A percentile compares a stretch with the other conserved stretches of the same genome.
These are phyloP conservation scores for Pyrocoelia pectoralis DNA, from an alignment of 2,888 invertebrate species.

Conservation along the genomic window DNA sequence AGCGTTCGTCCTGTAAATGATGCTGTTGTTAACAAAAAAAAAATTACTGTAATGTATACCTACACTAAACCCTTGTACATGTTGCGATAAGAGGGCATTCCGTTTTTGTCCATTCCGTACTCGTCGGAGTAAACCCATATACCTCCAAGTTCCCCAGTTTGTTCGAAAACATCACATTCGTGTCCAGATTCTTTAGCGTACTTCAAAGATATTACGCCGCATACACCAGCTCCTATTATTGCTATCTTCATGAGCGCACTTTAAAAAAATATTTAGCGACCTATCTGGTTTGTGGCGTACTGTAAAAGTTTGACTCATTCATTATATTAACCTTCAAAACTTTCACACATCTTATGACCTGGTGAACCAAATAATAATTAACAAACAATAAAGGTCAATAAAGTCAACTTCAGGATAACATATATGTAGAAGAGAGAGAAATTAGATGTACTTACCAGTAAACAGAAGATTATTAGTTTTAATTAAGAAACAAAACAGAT, in stretches of 20 bases:
- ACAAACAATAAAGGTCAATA: no score
- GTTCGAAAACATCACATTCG: constrained; percentile 73
- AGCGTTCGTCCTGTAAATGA: constrained; percentile 79
- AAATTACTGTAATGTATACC: not conserved
- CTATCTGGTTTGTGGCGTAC: no score
- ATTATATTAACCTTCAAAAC: no score
- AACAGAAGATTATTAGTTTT: no score
- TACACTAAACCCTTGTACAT: constrained; percentile 2
- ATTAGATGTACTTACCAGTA: no score
- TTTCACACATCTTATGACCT: no score
- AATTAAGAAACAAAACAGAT: no score
- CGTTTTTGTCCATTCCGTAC: constrained; percentile 69
- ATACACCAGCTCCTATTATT: constrained; percentile 80
- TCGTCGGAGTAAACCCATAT: constrained; percentile 80
- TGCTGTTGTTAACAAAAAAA: not conserved
- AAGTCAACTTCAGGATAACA: no score
- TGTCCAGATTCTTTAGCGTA: constrained; percentile 64
- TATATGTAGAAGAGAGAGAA: no score
- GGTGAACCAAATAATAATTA: no score
- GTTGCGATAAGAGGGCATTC: constrained; percentile 77
- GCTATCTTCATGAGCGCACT: constrained; percentile 63
- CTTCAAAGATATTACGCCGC: constrained; percentile 73
- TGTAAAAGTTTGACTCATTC: no score
- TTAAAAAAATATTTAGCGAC: no score
- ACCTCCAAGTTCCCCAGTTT: constrained; percentile 75